Percentiles rank a stretch among this genome's conserved stretches.
Evolutionary conservation across 2,888 invertebrate species (phyloP).

Genomic region (Poecilobothrus nobilitatus): DNA sequence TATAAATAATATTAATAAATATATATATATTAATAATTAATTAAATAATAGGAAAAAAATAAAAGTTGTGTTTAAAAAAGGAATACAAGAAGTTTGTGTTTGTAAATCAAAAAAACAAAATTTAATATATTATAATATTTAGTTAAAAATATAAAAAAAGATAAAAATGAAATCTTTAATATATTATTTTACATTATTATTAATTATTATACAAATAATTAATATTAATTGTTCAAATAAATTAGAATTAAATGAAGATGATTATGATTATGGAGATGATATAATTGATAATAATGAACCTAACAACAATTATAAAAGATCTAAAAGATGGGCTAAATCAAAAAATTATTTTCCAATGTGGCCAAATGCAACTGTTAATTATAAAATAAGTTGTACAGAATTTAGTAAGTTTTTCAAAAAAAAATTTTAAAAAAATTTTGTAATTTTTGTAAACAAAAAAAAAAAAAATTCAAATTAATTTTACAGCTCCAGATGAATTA

Average conservation of each 20-base stretch:
- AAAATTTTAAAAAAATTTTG: no score
- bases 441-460: not conserved
- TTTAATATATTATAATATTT: no score
- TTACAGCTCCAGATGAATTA: not conserved
- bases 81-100: no score
- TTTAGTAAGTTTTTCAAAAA: not conserved
- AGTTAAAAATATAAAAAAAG: no score
- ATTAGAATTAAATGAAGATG: not conserved
- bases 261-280: not conserved
- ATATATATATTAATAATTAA: no score
- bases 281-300: not conserved
- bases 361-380: conserved; percentile 1
- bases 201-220: not conserved
- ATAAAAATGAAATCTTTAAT: not conserved
- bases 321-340: not conserved
- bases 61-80: no score
- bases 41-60: no score
- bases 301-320: not conserved
- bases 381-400: conserved; percentile 1
- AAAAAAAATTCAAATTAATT: not conserved
- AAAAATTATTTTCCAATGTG: not conserved
- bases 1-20: no score
- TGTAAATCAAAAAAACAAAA: no score
- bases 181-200: not conserved
- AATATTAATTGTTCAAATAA: not conserved